These are phyloP conservation scores for Dugesia japonica DNA, from an alignment of 2,888 invertebrate species.

Conservation along the genomic window DNA sequence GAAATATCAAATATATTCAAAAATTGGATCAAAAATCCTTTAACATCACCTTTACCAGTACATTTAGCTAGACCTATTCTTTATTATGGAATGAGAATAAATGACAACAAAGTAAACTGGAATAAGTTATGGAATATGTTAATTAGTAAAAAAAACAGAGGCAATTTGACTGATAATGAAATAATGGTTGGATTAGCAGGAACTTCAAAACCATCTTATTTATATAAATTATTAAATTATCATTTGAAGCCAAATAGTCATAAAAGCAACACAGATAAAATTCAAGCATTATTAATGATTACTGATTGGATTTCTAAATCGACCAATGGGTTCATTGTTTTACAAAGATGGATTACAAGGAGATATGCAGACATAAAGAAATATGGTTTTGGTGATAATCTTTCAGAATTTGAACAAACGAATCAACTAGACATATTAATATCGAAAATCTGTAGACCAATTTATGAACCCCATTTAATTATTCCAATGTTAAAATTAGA, in stretches of 20 bases:
- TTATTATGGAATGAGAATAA: not conserved
- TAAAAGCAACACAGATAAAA: not conserved
- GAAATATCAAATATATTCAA: not conserved
- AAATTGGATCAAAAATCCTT: not conserved
- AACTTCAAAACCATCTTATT: not conserved
- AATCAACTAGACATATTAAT: not conserved
- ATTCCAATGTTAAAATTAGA: not conserved
- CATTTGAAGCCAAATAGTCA: not conserved
- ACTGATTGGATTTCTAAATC: not conserved
- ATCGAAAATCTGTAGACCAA: not conserved
- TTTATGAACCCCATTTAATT: not conserved
- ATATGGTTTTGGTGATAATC: not conserved
- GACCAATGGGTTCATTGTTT: not conserved
- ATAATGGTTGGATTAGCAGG: not conserved
- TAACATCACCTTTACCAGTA: not conserved
- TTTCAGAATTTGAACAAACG: not conserved
- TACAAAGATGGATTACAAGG: not conserved
- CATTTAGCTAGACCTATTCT: not conserved
- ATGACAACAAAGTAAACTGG: not conserved
- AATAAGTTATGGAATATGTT: not conserved
- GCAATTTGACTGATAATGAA: not conserved
- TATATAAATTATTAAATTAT: not conserved
- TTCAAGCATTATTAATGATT: not conserved
- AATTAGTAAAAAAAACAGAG: not conserved
- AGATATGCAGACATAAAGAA: not conserved